These are phyloP conservation scores for Griposia aprilina DNA, from an alignment of 2,888 invertebrate species.

Conservation along the genomic window DNA sequence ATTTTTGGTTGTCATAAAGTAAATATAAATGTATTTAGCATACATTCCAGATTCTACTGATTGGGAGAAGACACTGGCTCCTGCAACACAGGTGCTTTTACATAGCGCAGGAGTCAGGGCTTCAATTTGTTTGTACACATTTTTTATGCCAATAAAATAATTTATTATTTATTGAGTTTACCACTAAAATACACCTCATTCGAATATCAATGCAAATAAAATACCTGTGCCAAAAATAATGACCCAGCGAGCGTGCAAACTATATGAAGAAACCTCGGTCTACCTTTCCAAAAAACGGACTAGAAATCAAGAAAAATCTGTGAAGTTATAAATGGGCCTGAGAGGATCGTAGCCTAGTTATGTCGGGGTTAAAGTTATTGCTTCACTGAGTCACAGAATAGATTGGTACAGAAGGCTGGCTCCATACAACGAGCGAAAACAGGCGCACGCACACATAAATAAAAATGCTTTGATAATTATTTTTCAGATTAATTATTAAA, in stretches of 20 bases:
- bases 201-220: not conserved
- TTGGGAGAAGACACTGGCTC: too few species aligned
- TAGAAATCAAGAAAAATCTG: constrained; percentile 40
- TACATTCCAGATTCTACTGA: too few species aligned
- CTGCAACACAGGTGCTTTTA: too few species aligned
- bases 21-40: too few species aligned
- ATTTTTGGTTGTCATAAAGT: too few species aligned
- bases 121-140: too few species aligned
- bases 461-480: too few species aligned
- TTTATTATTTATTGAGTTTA: too few species aligned
- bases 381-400: constrained; percentile 9
- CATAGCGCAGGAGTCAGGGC: too few species aligned
- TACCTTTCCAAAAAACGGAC: constrained; percentile 25
- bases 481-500: too few species aligned
- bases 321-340: constrained; percentile 47
- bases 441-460: not conserved
- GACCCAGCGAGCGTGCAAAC: not conserved
- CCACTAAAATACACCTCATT: not conserved
- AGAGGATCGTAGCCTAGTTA: constrained; percentile 45
- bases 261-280: constrained; percentile 34
- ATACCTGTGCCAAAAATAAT: constrained; percentile 6
- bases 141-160: too few species aligned
- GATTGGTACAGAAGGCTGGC: not conserved
- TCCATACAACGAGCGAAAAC: not conserved
- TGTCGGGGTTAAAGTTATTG: constrained; percentile 48